phyloP scores from a whole-genome alignment of 2,113 vertebrate genomes.

The Nesospiza acunhae region DNA sequence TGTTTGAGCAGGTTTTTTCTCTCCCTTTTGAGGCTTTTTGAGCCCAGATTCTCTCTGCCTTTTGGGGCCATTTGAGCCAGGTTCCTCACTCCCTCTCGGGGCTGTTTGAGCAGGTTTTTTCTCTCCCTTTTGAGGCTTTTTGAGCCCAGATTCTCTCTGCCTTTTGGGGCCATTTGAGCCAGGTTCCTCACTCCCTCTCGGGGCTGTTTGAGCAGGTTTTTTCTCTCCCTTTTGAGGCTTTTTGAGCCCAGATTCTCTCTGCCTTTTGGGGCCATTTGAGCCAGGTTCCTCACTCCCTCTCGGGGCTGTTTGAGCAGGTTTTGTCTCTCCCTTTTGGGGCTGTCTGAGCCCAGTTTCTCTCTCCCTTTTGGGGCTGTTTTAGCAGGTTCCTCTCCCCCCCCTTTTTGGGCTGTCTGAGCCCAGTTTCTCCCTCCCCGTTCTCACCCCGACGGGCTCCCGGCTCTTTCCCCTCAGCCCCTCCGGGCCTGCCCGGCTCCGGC shows the following conservation, averaged over 20 bases:
- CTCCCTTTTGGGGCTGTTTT: background rate
- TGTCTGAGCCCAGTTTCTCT: rapidly evolving
- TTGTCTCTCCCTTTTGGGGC: background rate
- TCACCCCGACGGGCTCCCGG: rapidly evolving
- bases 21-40: too few relatives aligned
- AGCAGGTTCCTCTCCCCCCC: too few relatives aligned
- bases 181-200: background rate
- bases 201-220: rapidly evolving
- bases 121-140: too few relatives aligned
- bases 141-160: too few relatives aligned
- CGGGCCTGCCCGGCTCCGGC: background rate
- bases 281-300: background rate
- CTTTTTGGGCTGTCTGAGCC: background rate
- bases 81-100: too few relatives aligned
- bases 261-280: too few relatives aligned
- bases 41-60: too few relatives aligned
- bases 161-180: too few relatives aligned
- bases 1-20: too few relatives aligned
- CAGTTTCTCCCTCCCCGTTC: background rate
- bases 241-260: too few relatives aligned
- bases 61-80: too few relatives aligned
- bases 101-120: too few relatives aligned
- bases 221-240: background rate
- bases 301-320: rapidly evolving
- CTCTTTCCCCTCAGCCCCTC: background rate